A percentile compares a stretch with the other conserved stretches of the same genome.
phyloP scores from a whole-genome alignment of 2,888 invertebrate genomes.

The Ctenicera cuprea region DNA sequence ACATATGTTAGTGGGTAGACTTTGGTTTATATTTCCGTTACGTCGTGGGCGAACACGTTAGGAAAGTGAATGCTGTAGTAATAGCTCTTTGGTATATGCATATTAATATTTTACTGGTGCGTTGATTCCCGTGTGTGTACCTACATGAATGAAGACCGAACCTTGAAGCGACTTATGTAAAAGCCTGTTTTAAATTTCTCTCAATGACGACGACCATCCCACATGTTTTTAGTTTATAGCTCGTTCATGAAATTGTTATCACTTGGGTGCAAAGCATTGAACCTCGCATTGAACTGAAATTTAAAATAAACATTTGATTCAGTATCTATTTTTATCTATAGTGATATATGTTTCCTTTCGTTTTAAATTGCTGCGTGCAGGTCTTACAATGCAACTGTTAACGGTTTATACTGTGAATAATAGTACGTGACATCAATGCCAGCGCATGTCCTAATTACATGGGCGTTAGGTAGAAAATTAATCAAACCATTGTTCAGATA shows the following conservation, averaged over 20 bases:
- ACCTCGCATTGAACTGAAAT: conserved; percentile 19
- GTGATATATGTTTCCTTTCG: background rate
- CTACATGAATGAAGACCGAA: conserved; percentile 32
- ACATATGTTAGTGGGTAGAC: conserved; percentile 45
- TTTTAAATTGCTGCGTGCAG: background rate
- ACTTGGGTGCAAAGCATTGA: conserved; percentile 7
- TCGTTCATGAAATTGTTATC: conserved; percentile 8
- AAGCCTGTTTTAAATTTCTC: conserved; percentile 34
- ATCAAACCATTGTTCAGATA: no score
- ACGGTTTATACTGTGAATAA: background rate
- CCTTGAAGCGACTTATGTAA: conserved; percentile 32
- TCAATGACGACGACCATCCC: conserved; percentile 24
- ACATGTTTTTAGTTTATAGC: conserved; percentile 19
- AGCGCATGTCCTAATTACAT: no score
- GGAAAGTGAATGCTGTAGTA: conserved; percentile 50
- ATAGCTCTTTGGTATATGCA: conserved; percentile 35
- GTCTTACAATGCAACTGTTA: background rate
- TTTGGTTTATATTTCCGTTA: conserved; percentile 55
- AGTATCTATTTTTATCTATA: background rate
- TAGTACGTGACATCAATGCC: no score
- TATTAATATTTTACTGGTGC: conserved; percentile 36
- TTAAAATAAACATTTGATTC: conserved; percentile 10
- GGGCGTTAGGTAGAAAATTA: no score
- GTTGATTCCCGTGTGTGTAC: conserved; percentile 16
- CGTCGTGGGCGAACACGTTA: conserved; percentile 55